These are phyloP conservation scores for Ophion obscuratus DNA, from an alignment of 2,888 invertebrate species.

Conservation along the genomic window DNA sequence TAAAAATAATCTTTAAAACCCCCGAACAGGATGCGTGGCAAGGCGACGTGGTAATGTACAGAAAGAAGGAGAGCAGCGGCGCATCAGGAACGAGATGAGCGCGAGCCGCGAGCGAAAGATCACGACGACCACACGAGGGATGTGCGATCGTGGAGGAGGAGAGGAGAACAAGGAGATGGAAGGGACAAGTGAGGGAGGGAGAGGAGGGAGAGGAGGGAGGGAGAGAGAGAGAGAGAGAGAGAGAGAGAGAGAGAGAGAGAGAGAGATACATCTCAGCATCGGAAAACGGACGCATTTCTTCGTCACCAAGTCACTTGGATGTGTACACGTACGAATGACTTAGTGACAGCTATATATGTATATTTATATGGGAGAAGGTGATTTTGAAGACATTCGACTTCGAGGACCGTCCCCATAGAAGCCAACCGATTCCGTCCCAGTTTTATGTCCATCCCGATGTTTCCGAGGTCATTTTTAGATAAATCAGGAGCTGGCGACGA, in stretches of 20 bases:
- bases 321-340: not conserved
- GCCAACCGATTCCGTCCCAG: too few species aligned
- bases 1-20: slow-evolving; percentile 84
- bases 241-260: too few species aligned
- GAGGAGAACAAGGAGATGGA: not conserved
- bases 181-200: not conserved
- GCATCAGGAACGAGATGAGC: slow-evolving; percentile 34
- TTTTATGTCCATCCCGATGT: too few species aligned
- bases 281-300: slow-evolving; percentile 68
- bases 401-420: too few species aligned
- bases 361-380: not conserved
- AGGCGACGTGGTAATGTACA: slow-evolving; percentile 41
- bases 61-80: slow-evolving; percentile 59
- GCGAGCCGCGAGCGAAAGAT: slow-evolving; percentile 29
- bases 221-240: not conserved
- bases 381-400: too few species aligned
- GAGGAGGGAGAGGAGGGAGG: too few species aligned
- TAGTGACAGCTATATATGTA: not conserved
- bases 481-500: too few species aligned
- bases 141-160: slow-evolving; percentile 43
- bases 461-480: too few species aligned
- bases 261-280: slow-evolving; percentile 67
- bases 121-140: slow-evolving; percentile 59
- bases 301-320: slow-evolving; percentile 80
- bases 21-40: slow-evolving; percentile 83